Percentiles rank a stretch among this genome's conserved stretches.
Evolutionary conservation across 2,888 invertebrate species (phyloP).

Genomic region (Lasioglossum oenotherae): DNA sequence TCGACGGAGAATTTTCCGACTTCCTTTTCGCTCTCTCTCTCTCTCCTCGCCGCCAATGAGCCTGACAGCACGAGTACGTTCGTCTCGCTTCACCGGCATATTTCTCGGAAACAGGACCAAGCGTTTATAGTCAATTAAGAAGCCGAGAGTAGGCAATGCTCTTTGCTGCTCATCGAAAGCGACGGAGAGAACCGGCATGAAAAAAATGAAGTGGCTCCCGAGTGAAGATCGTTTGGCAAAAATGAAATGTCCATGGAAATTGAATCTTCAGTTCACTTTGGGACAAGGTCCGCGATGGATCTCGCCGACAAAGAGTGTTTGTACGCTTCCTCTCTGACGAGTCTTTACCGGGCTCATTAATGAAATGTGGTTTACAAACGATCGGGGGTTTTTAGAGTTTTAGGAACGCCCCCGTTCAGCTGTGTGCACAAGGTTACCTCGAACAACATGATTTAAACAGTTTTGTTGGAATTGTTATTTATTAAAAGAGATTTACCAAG

Average conservation of each 20-base stretch:
- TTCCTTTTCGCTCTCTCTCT: conserved; percentile 43
- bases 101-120: conserved; percentile 74
- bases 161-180: conserved; percentile 68
- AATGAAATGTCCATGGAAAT: conserved; percentile 54
- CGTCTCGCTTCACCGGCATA: conserved; percentile 53
- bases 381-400: not conserved
- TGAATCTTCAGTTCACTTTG: conserved; percentile 48
- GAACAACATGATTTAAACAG: not conserved
- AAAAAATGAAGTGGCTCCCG: conserved; percentile 54
- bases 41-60: conserved; percentile 32
- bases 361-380: conserved; percentile 41
- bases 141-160: conserved; percentile 73
- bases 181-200: conserved; percentile 32
- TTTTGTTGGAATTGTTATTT: not conserved
- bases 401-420: not conserved
- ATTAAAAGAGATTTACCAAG: not conserved
- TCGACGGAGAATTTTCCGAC: conserved; percentile 27
- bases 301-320: conserved; percentile 35
- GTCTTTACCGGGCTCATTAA: conserved; percentile 26
- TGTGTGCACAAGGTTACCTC: no score
- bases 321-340: conserved; percentile 16
- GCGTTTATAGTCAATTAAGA: conserved; percentile 81
- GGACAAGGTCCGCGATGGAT: conserved; percentile 22
- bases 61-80: conserved; percentile 55
- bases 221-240: conserved; percentile 53